These are phyloP conservation scores for Oophaga pumilio DNA, from an alignment of 2,113 vertebrate genomes.

Conservation along the genomic window DNA sequence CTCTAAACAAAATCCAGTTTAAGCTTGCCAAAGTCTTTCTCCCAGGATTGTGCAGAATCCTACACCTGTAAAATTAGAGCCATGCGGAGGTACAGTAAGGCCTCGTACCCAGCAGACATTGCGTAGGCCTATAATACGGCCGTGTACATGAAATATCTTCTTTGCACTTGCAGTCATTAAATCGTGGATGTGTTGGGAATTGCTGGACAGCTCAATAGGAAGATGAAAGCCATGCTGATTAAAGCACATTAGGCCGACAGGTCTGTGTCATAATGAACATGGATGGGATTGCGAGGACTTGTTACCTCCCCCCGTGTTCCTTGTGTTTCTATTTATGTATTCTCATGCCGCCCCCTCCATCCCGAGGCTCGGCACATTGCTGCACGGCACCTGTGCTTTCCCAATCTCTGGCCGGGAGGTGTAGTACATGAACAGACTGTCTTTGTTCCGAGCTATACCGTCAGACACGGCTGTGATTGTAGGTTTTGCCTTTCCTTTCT, in stretches of 20 bases:
- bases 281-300: not conserved
- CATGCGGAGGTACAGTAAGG: too few species aligned
- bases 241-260: not conserved
- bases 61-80: too few species aligned
- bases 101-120: too few species aligned
- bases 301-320: conserved; percentile 3
- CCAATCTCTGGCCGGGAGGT: conserved; percentile 28
- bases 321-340: conserved; percentile 11
- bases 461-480: conserved; percentile 19
- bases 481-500: conserved; percentile 6
- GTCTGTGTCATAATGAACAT: not conserved
- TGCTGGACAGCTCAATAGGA: not conserved
- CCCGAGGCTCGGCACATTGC: not conserved
- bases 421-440: not conserved
- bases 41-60: too few species aligned
- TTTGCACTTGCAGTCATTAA: not conserved
- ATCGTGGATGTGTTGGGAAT: not conserved
- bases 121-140: too few species aligned
- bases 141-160: not conserved
- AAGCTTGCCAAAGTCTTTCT: too few species aligned
- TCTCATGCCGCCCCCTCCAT: not conserved
- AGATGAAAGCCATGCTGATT: not conserved
- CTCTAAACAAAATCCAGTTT: too few species aligned
- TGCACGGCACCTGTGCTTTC: conserved; percentile 34
- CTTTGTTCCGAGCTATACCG: conserved; percentile 21